These are phyloP conservation scores for Engraulis encrasicolus DNA, from an alignment of 2,113 vertebrate species.

Conservation along the genomic window DNA sequence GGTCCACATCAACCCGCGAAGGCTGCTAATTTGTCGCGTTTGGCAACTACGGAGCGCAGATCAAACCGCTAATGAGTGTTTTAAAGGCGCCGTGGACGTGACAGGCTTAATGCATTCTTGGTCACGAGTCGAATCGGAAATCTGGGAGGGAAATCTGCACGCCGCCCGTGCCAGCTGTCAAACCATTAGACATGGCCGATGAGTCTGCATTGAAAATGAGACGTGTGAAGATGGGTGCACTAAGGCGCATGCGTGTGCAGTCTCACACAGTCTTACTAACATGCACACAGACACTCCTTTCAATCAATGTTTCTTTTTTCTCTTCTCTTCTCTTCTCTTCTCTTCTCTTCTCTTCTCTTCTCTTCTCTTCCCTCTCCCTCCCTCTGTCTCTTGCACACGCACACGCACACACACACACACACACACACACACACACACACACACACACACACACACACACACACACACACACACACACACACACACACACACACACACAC, in stretches of 20 bases:
- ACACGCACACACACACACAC: no score
- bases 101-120: slow-evolving; percentile 25
- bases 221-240: not conserved
- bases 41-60: not conserved
- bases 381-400: not conserved
- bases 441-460: not conserved
- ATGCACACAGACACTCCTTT: not conserved
- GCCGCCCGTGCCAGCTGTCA: slow-evolving; percentile 16
- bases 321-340: not conserved
- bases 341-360: not conserved
- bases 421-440: not conserved
- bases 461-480: not conserved
- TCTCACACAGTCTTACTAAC: not conserved
- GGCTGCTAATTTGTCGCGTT: not conserved
- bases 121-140: not conserved
- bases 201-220: slow-evolving; percentile 15
- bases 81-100: not conserved
- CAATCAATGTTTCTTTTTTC: not conserved
- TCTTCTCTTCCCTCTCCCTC: not conserved
- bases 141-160: not conserved
- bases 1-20: not conserved
- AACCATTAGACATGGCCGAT: not conserved
- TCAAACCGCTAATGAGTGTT: slow-evolving; percentile 2
- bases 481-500: no score
- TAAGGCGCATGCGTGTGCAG: not conserved